Conservation (phyloP, 2,888 invertebrate genomes). For the Scaptomyza caliginosa region DNA sequence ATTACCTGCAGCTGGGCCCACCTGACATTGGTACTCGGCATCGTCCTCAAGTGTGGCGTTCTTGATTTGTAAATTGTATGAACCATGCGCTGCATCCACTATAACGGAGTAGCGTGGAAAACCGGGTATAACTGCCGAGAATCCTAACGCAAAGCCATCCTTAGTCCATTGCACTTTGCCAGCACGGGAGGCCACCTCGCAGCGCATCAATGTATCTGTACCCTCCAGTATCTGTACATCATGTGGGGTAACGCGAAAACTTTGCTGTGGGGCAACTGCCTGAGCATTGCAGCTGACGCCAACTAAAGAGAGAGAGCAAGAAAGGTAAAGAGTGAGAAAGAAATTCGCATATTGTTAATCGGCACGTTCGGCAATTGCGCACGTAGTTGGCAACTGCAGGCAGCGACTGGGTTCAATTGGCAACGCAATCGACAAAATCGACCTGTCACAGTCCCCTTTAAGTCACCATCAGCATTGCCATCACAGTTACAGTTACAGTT, state of each 20-base stretch:
- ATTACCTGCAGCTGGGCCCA: constrained; percentile 92
- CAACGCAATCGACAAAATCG: constrained; percentile 49
- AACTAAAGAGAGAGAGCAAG: constrained; percentile 4
- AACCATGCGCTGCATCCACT: constrained; percentile 91
- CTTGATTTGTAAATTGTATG: constrained; percentile 94
- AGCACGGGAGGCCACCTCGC: constrained; percentile 92
- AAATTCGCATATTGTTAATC: constrained; percentile 70
- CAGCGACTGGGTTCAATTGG: constrained; percentile 60
- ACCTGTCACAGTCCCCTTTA: constrained; percentile 32
- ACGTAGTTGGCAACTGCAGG: constrained; percentile 64
- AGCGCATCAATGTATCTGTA: constrained; percentile 91
- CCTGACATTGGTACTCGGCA: constrained; percentile 98
- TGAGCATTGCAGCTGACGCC: constrained; percentile 24
- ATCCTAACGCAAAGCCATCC: constrained; percentile 95
- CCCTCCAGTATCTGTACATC: constrained; percentile 93
- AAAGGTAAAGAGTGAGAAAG: constrained; percentile 7
- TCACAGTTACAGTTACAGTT: constrained; percentile 44
- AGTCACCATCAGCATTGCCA: constrained; percentile 4
- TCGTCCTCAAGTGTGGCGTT: constrained; percentile 96
- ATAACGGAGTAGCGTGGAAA: constrained; percentile 94
- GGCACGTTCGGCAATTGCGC: constrained; percentile 75
- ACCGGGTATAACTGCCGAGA: constrained; percentile 90
- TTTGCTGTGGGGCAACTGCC: constrained; percentile 85
- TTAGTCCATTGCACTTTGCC: constrained; percentile 98
- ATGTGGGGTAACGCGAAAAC: constrained; percentile 90